phyloP scores from a whole-genome alignment of 1,140 invertebrate species.

The Euura saliciscinereae region DNA sequence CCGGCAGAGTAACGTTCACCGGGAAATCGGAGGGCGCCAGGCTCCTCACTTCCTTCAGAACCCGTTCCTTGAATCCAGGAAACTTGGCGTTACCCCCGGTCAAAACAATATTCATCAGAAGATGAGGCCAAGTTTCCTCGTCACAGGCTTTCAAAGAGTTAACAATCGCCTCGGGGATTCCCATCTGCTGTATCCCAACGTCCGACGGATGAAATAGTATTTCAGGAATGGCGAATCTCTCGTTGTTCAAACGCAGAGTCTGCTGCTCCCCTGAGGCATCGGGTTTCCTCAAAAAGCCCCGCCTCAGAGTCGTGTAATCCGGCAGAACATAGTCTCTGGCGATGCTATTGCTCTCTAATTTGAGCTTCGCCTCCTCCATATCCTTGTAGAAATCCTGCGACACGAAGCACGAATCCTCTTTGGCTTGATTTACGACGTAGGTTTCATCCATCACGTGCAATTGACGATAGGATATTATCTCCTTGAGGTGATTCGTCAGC shows the following conservation, averaged over 20 bases:
- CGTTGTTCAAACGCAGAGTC: constrained; percentile 88
- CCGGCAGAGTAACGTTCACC: constrained; percentile 74
- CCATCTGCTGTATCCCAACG: constrained; percentile 93
- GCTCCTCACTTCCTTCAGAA: constrained; percentile 81
- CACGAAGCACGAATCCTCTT: constrained; percentile 97
- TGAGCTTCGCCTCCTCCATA: constrained; percentile 77
- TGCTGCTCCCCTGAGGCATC: constrained; percentile 75
- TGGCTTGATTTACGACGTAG: constrained; percentile 97
- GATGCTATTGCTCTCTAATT: constrained; percentile 70
- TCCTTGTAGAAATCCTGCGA: constrained; percentile 85
- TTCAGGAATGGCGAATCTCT: constrained; percentile 93
- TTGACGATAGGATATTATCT: constrained; percentile 96
- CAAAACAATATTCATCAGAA: constrained; percentile 88
- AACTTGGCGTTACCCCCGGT: constrained; percentile 89
- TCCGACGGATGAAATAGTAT: constrained; percentile 94
- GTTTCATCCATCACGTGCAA: constrained; percentile 99
- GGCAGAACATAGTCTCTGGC: constrained; percentile 93
- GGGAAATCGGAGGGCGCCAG: constrained; percentile 78
- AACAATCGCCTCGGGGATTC: constrained; percentile 89
- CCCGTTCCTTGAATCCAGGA: constrained; percentile 82
- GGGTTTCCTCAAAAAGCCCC: constrained; percentile 77
- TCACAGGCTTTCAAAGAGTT: constrained; percentile 76
- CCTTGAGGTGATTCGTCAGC: constrained; percentile 97
- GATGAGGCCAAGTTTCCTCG: constrained; percentile 78
- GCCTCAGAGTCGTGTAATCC: constrained; percentile 86